phyloP scores from a whole-genome alignment of 2,888 invertebrate species.

The Panzeria rudis region DNA sequence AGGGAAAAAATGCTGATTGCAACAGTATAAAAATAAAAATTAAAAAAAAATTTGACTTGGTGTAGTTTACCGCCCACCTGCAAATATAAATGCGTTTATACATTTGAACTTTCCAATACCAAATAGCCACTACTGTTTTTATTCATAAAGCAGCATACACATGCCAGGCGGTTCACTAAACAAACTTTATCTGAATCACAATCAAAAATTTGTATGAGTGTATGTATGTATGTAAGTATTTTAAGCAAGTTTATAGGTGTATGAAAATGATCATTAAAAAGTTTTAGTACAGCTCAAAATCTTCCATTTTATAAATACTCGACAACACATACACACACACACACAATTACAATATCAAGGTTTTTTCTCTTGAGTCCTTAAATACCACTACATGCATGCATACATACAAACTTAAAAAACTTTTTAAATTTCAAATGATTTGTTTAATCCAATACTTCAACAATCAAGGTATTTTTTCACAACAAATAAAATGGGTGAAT shows the following conservation, averaged over 20 bases:
- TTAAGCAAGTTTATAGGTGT: constrained; percentile 8
- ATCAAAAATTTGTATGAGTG: background rate
- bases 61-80: no score
- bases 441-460: constrained; percentile 59
- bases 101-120: background rate
- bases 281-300: constrained; percentile 30
- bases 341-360: constrained; percentile 31
- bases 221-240: no score
- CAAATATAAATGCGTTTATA: background rate
- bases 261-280: constrained; percentile 59
- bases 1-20: no score
- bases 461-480: constrained; percentile 53
- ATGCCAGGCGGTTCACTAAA: background rate
- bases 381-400: background rate
- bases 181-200: constrained; percentile 26
- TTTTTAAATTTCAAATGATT: constrained; percentile 57
- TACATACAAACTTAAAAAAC: background rate
- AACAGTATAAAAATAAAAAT: no score
- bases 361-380: constrained; percentile 6
- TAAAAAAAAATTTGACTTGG: no score
- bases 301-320: constrained; percentile 24
- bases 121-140: background rate
- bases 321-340: background rate
- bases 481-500: constrained; percentile 20
- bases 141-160: background rate